These are phyloP conservation scores for Bombus waltoni DNA, from an alignment of 1,140 invertebrate genomes.

Conservation along the genomic window DNA sequence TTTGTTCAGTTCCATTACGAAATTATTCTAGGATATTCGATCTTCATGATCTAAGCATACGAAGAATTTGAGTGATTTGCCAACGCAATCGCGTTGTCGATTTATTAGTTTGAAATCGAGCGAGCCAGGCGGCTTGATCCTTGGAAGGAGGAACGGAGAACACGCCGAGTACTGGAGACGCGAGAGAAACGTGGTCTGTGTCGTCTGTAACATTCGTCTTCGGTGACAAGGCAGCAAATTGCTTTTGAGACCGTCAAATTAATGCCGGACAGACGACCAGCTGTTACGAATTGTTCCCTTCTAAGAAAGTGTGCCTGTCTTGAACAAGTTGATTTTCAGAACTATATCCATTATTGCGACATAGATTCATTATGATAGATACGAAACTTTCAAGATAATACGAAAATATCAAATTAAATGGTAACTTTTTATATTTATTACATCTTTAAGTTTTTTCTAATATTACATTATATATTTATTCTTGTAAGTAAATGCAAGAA, in stretches of 20 bases:
- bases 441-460: no score
- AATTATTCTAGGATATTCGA: neutral
- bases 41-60: neutral
- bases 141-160: constrained; percentile 22
- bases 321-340: neutral
- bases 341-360: neutral
- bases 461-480: no score
- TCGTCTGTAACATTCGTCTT: constrained; percentile 67
- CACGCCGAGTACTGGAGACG: constrained; percentile 3
- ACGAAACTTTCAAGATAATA: neutral
- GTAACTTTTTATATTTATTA: no score
- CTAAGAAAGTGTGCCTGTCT: constrained; percentile 46
- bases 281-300: constrained; percentile 33
- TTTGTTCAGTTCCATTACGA: neutral
- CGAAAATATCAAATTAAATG: no score
- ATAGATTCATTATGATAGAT: no score
- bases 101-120: constrained; percentile 53
- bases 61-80: constrained; percentile 13
- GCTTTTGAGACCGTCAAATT: constrained; percentile 69
- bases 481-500: no score
- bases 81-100: constrained; percentile 25
- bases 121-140: neutral
- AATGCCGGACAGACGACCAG: constrained; percentile 50
- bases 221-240: constrained; percentile 70
- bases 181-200: constrained; percentile 44